These are phyloP conservation scores for Pachypanchax playfairii DNA, from an alignment of 2,113 vertebrate species.

Conservation along the genomic window DNA sequence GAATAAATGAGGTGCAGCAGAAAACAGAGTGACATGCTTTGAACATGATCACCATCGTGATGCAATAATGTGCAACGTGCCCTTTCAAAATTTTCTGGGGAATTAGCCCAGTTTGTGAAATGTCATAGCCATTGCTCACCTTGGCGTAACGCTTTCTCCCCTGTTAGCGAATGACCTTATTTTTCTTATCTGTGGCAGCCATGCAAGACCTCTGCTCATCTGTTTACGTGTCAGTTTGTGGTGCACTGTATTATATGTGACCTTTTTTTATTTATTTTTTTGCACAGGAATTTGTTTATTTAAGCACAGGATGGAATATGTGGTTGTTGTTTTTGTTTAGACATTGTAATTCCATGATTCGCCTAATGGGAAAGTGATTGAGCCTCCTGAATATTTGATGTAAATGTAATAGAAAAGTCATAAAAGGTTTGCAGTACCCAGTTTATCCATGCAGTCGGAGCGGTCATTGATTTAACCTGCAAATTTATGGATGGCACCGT, in stretches of 20 bases:
- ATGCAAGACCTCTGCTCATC: conserved; percentile 65
- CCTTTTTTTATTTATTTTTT: not conserved
- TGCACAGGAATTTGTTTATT: not conserved
- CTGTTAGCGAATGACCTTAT: conserved; percentile 75
- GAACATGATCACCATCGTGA: conserved; percentile 53
- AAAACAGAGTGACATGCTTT: conserved; percentile 32
- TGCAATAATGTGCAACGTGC: conserved; percentile 70
- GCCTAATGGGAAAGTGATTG: conserved; percentile 57
- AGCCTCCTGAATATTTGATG: conserved; percentile 73
- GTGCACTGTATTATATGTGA: conserved; percentile 7
- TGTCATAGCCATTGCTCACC: conserved; percentile 76
- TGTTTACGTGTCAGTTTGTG: conserved; percentile 57
- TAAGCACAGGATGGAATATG: conserved; percentile 1
- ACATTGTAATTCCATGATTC: conserved; percentile 29
- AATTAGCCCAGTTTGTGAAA: conserved; percentile 78
- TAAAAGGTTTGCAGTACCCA: conserved; percentile 72
- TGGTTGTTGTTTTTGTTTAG: conserved; percentile 48
- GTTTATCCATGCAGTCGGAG: conserved; percentile 69
- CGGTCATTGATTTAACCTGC: conserved; percentile 67
- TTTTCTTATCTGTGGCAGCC: conserved; percentile 71
- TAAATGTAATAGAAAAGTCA: conserved; percentile 70
- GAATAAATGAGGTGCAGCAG: conserved; percentile 10
- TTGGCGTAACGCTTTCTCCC: conserved; percentile 61
- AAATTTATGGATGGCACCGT: conserved; percentile 59
- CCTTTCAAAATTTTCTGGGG: conserved; percentile 71